phyloP scores from a whole-genome alignment of 2,888 invertebrate genomes.

The Sialis lutaria region DNA sequence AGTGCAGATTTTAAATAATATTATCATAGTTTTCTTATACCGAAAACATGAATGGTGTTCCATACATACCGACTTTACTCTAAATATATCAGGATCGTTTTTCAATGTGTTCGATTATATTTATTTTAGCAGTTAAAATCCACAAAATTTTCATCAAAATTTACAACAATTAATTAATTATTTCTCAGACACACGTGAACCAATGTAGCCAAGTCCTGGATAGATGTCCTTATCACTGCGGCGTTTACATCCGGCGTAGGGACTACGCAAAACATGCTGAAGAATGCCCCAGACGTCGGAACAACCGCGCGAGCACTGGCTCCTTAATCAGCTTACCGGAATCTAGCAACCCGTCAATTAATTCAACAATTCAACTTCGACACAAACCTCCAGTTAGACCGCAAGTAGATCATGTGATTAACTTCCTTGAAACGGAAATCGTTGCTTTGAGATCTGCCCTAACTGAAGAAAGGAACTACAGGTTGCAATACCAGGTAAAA shows the following conservation, averaged over 20 bases:
- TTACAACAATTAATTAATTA: background rate
- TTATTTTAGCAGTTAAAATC: no score
- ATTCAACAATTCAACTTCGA: background rate
- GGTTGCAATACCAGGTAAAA: slow-evolving; percentile 1
- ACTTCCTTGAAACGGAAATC: background rate
- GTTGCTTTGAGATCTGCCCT: background rate
- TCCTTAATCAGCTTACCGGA: background rate
- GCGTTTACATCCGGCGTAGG: slow-evolving; percentile 48
- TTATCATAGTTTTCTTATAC: no score
- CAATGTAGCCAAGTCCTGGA: slow-evolving; percentile 55
- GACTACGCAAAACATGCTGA: slow-evolving; percentile 37
- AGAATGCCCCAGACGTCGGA: slow-evolving; percentile 22
- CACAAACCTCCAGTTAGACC: background rate
- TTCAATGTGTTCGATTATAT: no score
- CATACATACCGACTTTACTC: no score
- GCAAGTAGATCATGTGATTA: background rate
- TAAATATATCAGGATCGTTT: no score
- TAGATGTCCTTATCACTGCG: slow-evolving; percentile 51
- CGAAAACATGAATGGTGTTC: no score
- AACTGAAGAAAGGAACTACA: background rate
- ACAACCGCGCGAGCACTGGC: slow-evolving; percentile 7
- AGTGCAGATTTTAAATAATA: no score
- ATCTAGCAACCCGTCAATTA: no score
- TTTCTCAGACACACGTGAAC: slow-evolving; percentile 40
- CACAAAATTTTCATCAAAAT: background rate